A percentile compares a stretch with the other conserved stretches of the same genome.
These are phyloP conservation scores for Hyles vespertilio DNA, from an alignment of 1,140 invertebrate species.

Conservation along the genomic window DNA sequence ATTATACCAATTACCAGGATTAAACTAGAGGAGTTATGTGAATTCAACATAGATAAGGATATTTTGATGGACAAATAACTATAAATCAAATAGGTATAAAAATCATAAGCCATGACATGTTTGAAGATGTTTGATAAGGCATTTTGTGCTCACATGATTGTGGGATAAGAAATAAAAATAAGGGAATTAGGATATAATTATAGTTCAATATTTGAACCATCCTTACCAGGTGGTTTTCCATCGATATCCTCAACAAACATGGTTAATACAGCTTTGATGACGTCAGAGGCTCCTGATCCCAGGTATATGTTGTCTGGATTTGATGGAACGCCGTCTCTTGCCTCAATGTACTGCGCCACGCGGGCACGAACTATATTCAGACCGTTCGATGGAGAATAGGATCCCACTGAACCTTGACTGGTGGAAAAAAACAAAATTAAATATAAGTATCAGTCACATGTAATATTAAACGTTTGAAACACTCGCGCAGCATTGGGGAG, in stretches of 20 bases:
- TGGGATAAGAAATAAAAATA: too few species aligned
- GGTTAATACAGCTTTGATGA: slow-evolving; percentile 45
- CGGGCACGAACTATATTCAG: slow-evolving; percentile 82
- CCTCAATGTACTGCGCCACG: slow-evolving; percentile 82
- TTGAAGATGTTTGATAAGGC: too few species aligned
- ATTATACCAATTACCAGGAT: too few species aligned
- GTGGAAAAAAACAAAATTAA: slow-evolving; percentile 46
- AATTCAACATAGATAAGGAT: too few species aligned
- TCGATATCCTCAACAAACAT: slow-evolving; percentile 34
- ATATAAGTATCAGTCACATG: not conserved
- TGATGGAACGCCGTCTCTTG: slow-evolving; percentile 79
- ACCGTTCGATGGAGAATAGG: slow-evolving; percentile 85
- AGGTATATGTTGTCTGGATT: slow-evolving; percentile 80
- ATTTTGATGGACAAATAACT: too few species aligned
- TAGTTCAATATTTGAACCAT: not conserved
- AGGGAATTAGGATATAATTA: too few species aligned
- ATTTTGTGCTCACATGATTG: too few species aligned
- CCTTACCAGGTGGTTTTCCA: slow-evolving; percentile 44
- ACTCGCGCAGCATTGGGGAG: too few species aligned
- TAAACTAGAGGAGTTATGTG: too few species aligned
- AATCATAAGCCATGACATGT: too few species aligned
- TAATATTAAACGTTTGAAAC: too few species aligned
- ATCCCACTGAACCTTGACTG: slow-evolving; percentile 79
- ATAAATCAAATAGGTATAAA: too few species aligned
- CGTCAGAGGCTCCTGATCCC: slow-evolving; percentile 84